Evolutionary conservation across 1,140 invertebrate species (phyloP).

Genomic region (Platyscapa corneri): DNA sequence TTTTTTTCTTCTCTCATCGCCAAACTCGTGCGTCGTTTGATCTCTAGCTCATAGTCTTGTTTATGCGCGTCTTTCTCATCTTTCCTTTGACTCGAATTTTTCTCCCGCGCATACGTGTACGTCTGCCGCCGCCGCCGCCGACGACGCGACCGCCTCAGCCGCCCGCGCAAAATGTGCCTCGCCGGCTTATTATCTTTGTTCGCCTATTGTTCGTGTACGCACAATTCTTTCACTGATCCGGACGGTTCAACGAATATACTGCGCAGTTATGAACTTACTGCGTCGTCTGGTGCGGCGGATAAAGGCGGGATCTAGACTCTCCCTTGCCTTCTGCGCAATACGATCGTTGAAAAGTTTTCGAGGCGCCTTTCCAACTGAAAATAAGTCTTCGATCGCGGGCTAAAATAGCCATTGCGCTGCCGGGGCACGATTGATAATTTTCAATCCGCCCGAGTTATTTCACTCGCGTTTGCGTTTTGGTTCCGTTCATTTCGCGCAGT

Average conservation of each 20-base stretch:
- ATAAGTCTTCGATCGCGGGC: neutral
- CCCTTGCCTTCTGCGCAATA: neutral
- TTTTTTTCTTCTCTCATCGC: neutral
- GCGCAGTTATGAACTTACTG: neutral
- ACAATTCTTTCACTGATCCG: neutral
- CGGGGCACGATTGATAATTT: too few species aligned
- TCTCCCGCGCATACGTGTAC: neutral
- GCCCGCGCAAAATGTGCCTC: neutral
- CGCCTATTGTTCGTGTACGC: neutral
- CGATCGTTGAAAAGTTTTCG: neutral
- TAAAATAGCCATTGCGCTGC: too few species aligned
- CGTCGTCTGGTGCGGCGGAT: neutral
- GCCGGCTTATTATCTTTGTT: slow-evolving; percentile 13
- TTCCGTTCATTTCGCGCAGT: too few species aligned
- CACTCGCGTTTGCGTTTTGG: too few species aligned
- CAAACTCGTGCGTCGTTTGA: slow-evolving; percentile 2
- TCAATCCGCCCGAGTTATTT: too few species aligned
- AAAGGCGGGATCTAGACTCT: neutral
- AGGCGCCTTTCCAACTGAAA: neutral
- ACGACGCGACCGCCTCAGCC: too few species aligned
- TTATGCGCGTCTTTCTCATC: neutral
- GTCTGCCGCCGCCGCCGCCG: neutral
- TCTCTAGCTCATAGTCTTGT: slow-evolving; percentile 13
- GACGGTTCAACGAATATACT: neutral
- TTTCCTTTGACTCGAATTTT: neutral